These are phyloP conservation scores for Tipula vernalis DNA, from an alignment of 2,888 invertebrate genomes.

Conservation along the genomic window DNA sequence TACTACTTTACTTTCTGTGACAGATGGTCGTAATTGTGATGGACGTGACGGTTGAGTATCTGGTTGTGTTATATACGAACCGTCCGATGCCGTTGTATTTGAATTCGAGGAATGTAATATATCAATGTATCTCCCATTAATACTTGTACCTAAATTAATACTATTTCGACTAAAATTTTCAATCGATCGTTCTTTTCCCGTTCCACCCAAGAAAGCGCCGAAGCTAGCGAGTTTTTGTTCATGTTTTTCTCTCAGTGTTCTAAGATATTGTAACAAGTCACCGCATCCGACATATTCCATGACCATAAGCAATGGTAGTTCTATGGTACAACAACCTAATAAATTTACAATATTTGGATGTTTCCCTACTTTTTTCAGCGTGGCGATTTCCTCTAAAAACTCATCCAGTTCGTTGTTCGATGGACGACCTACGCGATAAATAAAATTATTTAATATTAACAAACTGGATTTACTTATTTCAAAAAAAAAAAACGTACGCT, in stretches of 20 bases:
- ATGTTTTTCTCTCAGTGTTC: conserved; percentile 17
- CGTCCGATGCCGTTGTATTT: conserved; percentile 33
- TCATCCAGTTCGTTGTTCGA: conserved; percentile 50
- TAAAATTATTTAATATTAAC: not conserved
- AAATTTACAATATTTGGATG: conserved; percentile 62
- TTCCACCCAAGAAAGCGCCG: not conserved
- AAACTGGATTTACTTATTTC: not conserved
- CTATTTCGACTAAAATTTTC: not conserved
- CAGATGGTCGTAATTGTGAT: conserved; percentile 34
- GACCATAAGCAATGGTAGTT: conserved; percentile 56
- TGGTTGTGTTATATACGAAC: conserved; percentile 39
- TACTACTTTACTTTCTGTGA: conserved; percentile 41
- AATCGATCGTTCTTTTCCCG: not conserved
- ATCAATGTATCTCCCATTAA: conserved; percentile 28
- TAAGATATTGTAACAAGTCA: conserved; percentile 38
- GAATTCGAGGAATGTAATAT: conserved; percentile 24
- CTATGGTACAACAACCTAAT: conserved; percentile 59
- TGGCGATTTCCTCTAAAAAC: conserved; percentile 62
- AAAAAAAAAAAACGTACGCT: conserved; percentile 44
- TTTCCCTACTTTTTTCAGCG: conserved; percentile 61
- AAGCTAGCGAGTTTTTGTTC: conserved; percentile 12
- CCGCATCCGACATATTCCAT: conserved; percentile 71
- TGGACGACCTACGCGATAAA: conserved; percentile 37
- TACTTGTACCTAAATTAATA: not conserved
- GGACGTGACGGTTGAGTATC: conserved; percentile 26